Percentiles rank a stretch among this genome's conserved stretches.
Conservation (phyloP, 2,113 vertebrate genomes). For the Polypterus bichir region DNA sequence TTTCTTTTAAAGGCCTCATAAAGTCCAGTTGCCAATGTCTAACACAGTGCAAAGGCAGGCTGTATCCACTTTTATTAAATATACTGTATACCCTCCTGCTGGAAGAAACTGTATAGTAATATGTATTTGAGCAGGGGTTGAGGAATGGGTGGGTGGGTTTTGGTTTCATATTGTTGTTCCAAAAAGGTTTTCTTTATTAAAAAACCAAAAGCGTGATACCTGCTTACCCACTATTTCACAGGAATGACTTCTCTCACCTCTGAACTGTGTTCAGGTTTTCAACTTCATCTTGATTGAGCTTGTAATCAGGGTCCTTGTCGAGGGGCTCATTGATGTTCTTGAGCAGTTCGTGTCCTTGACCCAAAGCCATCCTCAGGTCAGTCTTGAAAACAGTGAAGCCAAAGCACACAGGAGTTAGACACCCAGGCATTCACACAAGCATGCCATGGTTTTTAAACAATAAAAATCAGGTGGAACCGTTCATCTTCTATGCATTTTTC, state of each 20-base stretch:
- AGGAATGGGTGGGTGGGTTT: too few relatives aligned
- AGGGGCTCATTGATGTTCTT: slow-evolving; percentile 69
- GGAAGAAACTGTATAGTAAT: too few relatives aligned
- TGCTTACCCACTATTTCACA: neutral
- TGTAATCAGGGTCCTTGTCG: slow-evolving; percentile 56
- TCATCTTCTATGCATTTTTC: too few relatives aligned
- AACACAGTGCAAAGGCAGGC: too few relatives aligned
- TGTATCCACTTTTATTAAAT: too few relatives aligned
- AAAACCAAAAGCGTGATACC: slow-evolving; percentile 8
- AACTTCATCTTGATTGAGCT: slow-evolving; percentile 78
- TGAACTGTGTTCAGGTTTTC: slow-evolving; percentile 83
- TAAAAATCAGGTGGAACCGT: too few relatives aligned
- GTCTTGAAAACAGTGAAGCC: slow-evolving; percentile 41
- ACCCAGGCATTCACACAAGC: too few relatives aligned
- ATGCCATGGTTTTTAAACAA: too few relatives aligned
- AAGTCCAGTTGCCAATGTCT: too few relatives aligned
- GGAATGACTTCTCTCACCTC: slow-evolving; percentile 46
- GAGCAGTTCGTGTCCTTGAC: slow-evolving; percentile 62
- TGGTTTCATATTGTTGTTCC: neutral
- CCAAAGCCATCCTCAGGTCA: slow-evolving; percentile 62
- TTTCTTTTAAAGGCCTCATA: too few relatives aligned
- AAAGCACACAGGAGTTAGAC: neutral
- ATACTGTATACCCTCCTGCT: too few relatives aligned
- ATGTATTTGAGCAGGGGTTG: too few relatives aligned
- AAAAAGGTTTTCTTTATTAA: neutral